phyloP scores from a whole-genome alignment of 2,113 vertebrate genomes.

The Copsychus sechellarum region DNA sequence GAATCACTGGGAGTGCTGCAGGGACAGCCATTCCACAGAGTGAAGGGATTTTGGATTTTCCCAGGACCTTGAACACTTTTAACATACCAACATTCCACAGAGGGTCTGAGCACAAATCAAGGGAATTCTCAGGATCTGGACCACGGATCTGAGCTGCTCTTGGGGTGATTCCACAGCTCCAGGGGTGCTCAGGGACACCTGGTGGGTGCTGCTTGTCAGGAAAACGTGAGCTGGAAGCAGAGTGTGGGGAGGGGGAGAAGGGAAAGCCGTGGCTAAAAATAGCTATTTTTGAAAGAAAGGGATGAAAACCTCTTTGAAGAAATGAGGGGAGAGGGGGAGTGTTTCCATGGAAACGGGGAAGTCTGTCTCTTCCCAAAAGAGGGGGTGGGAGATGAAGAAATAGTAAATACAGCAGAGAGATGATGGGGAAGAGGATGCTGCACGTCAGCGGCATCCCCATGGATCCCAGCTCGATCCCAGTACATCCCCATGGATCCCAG shows the following conservation, averaged over 20 bases:
- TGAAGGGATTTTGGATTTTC: background rate
- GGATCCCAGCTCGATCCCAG: background rate
- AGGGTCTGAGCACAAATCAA: background rate
- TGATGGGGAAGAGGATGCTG: background rate
- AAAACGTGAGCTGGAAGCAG: background rate
- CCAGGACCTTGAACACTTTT: background rate
- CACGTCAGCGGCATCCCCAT: background rate
- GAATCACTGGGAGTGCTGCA: background rate
- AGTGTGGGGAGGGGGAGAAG: slow-evolving; percentile 44
- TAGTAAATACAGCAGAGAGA: slow-evolving; percentile 50
- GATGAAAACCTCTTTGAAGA: slow-evolving; percentile 55
- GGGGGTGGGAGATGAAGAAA: slow-evolving; percentile 27
- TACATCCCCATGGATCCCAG: background rate
- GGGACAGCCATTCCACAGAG: accelerated
- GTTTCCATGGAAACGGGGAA: slow-evolving; percentile 63
- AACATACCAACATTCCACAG: accelerated
- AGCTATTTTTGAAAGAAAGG: slow-evolving; percentile 13
- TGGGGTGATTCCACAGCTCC: accelerated
- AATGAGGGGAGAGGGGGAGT: slow-evolving; percentile 42
- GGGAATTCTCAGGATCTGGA: background rate
- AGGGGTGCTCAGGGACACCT: background rate
- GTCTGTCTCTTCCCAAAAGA: slow-evolving; percentile 62
- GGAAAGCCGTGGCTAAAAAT: slow-evolving; percentile 65
- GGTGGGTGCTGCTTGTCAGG: background rate
- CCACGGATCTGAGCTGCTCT: accelerated